Percentiles rank a stretch among this genome's conserved stretches.
Conservation (phyloP, 2,113 vertebrate genomes). For the Nothocercus nigrocapillus region DNA sequence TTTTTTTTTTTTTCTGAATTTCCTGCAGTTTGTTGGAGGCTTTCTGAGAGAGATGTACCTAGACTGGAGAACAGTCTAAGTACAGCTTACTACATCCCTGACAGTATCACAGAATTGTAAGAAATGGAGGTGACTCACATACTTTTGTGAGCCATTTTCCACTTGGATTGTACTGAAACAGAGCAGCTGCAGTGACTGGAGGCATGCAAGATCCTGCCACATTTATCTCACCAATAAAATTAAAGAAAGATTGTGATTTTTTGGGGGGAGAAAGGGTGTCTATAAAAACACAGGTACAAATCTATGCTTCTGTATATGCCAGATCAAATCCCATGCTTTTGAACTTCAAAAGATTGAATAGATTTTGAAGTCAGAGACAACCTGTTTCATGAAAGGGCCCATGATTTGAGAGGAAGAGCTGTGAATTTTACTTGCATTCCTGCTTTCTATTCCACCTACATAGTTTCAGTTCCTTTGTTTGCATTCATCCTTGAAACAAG, state of each 20-base stretch:
- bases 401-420: neutral
- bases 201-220: neutral
- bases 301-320: neutral
- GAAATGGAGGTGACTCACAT: neutral
- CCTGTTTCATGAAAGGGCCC: neutral
- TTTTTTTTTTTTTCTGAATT: constrained; percentile 24
- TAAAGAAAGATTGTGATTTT: neutral
- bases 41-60: neutral
- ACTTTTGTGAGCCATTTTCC: neutral
- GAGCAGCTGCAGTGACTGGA: neutral
- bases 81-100: neutral
- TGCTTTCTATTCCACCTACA: neutral
- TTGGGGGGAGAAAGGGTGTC: too few species aligned
- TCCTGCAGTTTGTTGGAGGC: neutral
- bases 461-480: neutral
- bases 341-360: neutral
- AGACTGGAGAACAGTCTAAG: neutral
- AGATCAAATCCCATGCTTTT: neutral
- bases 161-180: neutral
- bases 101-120: neutral
- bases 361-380: neutral
- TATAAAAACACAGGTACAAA: neutral
- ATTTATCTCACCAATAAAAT: neutral
- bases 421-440: neutral
- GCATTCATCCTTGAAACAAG: neutral